These are phyloP conservation scores for Catocala sponsa DNA, from an alignment of 2,888 invertebrate genomes.

Conservation along the genomic window DNA sequence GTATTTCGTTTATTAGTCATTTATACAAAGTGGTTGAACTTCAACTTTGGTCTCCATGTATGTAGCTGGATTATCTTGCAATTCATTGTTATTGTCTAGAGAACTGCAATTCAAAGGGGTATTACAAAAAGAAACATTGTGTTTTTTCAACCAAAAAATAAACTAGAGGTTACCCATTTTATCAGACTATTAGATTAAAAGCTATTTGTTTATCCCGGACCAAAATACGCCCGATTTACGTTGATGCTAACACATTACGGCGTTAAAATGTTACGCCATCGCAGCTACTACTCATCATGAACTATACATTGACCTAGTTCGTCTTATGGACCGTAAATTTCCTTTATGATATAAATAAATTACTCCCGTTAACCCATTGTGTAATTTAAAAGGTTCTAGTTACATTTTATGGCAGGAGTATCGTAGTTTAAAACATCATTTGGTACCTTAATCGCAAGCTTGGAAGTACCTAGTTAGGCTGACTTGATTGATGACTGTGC, in stretches of 20 bases:
- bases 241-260: neutral
- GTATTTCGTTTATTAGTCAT: neutral
- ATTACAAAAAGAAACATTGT: neutral
- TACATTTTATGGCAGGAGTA: neutral
- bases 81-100: neutral
- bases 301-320: constrained; percentile 28
- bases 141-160: neutral
- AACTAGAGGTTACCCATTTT: neutral
- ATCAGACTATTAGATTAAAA: too few species aligned
- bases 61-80: neutral
- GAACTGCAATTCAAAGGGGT: neutral
- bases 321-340: constrained; percentile 18
- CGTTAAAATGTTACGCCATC: neutral
- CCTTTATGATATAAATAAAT: constrained; percentile 18
- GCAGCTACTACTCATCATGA: neutral
- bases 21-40: neutral
- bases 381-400: neutral
- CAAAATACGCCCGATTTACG: neutral
- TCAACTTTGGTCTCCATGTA: neutral
- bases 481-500: too few species aligned
- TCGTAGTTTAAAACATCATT: neutral
- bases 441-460: too few species aligned
- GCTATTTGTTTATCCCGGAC: neutral
- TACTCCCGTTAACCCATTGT: constrained; percentile 1
- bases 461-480: neutral